Base-by-base conservation (phyloP, 2,113 vertebrate genomes). In the Trochalopteron elliotii region DNA sequence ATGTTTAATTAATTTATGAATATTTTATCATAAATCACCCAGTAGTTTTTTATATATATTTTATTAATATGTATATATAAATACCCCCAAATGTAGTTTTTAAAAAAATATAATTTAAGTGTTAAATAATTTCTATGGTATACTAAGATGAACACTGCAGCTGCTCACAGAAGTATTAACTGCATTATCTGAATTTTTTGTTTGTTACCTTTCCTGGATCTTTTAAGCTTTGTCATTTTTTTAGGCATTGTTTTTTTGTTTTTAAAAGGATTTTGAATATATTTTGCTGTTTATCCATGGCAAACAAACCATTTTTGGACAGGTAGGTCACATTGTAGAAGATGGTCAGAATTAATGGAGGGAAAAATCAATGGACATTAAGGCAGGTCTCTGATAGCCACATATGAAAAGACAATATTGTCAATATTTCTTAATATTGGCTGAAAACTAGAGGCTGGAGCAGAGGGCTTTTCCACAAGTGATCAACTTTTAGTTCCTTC, bases 1-100 rank as follows among this genome's bases (percentile, higher is more conserved):
- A 75, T 82, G 27, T 9, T 69, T 88, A 94, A 96, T 81, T 90
- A 96, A 86, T 44, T 16, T 87, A 61, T 56, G 52, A 88, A 95
- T 94, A 90, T 74, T 85, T 75, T 81, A 80, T 89, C 56, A 91
- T 87, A 68, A 53, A 80, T 80, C 47, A 83, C 17, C 3, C 37
- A 52, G 70, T 50, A 44, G 33, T 42, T 86, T 57, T n/a, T n/a
- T n/a, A n/a, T n/a, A n/a, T 37, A 37, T 63, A 70, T 59, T 92
- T 93, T 91, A 70, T 90, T 81, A 18, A 7, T 30, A 15, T 53
- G 42, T 24, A 21, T 81, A 53, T 76, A 75, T 12, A 87, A 64
- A 45, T 87, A 87, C 10, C 71, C 57, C 7, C 7, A 31, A 47
- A 60, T 0, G 5, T 10, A 1, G 0, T 47, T 82, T 30, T 79